These are phyloP conservation scores for Phyllopteryx taeniolatus DNA, from an alignment of 2,113 vertebrate species.

Conservation along the genomic window DNA sequence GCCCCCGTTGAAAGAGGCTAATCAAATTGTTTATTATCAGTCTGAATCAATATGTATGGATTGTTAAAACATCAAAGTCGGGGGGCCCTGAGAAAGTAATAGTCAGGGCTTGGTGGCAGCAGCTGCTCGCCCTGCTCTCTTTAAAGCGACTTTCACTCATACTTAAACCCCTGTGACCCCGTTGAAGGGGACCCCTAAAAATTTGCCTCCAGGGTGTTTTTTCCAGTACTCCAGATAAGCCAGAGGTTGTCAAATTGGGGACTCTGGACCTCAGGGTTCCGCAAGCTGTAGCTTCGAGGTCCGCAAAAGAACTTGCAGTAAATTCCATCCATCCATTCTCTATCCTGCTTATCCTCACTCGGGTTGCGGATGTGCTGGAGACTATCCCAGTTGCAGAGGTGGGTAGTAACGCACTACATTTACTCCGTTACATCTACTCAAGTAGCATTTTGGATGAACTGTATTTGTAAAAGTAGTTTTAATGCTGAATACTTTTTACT, in stretches of 20 bases:
- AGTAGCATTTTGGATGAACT: no score
- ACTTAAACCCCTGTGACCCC: constrained; percentile 76
- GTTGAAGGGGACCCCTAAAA: constrained; percentile 57
- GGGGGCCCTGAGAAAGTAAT: constrained; percentile 83
- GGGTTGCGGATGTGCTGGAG: no score
- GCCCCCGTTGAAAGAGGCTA: constrained; percentile 97
- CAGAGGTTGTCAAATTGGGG: neutral
- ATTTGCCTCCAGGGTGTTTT: constrained; percentile 66
- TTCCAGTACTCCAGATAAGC: constrained; percentile 1
- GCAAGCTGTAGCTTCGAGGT: neutral
- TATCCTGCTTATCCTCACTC: no score
- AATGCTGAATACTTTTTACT: no score
- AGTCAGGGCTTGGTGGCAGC: constrained; percentile 71
- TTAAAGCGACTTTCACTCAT: constrained; percentile 81
- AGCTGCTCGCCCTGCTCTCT: constrained; percentile 71
- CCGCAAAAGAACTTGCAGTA: neutral
- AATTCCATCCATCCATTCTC: no score
- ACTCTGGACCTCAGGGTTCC: neutral
- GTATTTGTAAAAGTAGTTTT: no score
- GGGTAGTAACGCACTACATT: no score
- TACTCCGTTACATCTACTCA: no score
- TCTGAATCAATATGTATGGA: constrained; percentile 99
- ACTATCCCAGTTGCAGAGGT: no score
- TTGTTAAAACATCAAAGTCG: constrained; percentile 99
- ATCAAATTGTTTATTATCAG: constrained; percentile 99